Evolutionary conservation across 2,113 vertebrate genomes (phyloP).

Genomic region (Eptatretus burgeri): DNA sequence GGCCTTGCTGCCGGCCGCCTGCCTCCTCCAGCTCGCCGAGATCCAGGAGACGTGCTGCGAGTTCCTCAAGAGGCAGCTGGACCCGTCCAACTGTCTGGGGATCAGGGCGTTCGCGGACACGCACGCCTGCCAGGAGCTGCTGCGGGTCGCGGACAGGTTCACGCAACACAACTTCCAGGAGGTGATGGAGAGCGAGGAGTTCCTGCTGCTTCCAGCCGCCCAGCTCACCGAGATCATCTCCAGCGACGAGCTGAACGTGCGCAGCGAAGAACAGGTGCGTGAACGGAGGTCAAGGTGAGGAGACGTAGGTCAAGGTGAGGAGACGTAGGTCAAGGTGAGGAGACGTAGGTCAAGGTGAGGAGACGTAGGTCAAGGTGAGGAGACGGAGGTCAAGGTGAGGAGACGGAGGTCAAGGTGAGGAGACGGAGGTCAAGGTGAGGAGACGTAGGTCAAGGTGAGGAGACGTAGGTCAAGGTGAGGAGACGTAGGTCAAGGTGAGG

Average conservation of each 20-base stretch:
- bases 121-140: conserved; percentile 71
- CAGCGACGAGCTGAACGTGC: conserved; percentile 84
- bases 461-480: no score
- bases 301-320: no score
- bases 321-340: no score
- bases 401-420: no score
- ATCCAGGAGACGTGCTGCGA: conserved; percentile 97
- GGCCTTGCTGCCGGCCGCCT: conserved; percentile 72
- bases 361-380: no score
- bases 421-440: no score
- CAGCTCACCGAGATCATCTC: conserved; percentile 96
- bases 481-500: no score
- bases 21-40: conserved; percentile 79
- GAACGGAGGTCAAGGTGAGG: no score
- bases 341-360: no score
- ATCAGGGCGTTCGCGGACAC: conserved; percentile 94
- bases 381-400: no score
- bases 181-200: conserved; percentile 98
- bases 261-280: conserved; percentile 51
- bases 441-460: no score
- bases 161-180: conserved; percentile 98
- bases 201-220: conserved; percentile 89
- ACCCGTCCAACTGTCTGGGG: conserved; percentile 88
- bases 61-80: conserved; percentile 80
- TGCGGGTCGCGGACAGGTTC: conserved; percentile 92